Evolutionary conservation across 2,113 vertebrate genomes (phyloP).

Genomic region (Eonycteris spelaea): DNA sequence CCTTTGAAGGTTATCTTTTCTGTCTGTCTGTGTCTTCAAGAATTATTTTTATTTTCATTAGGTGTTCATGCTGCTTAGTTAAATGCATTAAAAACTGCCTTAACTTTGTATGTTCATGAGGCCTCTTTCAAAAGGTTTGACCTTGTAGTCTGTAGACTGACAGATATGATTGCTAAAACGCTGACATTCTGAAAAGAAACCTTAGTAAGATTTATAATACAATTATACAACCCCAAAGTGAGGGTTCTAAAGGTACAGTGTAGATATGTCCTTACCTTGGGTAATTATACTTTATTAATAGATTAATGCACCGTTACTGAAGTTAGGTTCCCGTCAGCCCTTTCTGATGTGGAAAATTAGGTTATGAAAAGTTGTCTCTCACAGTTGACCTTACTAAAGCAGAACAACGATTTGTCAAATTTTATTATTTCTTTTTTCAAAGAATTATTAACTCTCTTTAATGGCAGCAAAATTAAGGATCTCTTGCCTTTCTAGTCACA

Average conservation of each 20-base stretch:
- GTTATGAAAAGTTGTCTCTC: neutral
- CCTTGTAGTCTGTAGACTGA: neutral
- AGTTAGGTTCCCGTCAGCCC: neutral
- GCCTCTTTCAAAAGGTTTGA: neutral
- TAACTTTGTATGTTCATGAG: neutral
- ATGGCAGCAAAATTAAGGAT: neutral
- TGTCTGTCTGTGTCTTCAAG: neutral
- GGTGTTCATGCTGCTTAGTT: neutral
- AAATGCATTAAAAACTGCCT: neutral
- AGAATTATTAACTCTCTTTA: neutral
- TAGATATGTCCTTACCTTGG: neutral
- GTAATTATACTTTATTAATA: neutral
- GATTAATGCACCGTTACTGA: neutral
- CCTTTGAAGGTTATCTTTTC: conserved; percentile 14
- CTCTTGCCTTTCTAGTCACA: neutral
- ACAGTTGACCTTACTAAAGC: neutral
- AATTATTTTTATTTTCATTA: neutral
- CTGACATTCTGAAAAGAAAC: conserved; percentile 1
- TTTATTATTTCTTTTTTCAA: neutral
- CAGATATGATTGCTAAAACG: neutral
- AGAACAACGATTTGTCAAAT: neutral
- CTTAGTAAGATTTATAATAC: neutral
- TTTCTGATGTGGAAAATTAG: neutral
- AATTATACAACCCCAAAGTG: neutral
- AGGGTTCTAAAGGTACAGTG: neutral